These are phyloP conservation scores for Xestia ashworthii DNA, from an alignment of 2,888 invertebrate species.

Conservation along the genomic window DNA sequence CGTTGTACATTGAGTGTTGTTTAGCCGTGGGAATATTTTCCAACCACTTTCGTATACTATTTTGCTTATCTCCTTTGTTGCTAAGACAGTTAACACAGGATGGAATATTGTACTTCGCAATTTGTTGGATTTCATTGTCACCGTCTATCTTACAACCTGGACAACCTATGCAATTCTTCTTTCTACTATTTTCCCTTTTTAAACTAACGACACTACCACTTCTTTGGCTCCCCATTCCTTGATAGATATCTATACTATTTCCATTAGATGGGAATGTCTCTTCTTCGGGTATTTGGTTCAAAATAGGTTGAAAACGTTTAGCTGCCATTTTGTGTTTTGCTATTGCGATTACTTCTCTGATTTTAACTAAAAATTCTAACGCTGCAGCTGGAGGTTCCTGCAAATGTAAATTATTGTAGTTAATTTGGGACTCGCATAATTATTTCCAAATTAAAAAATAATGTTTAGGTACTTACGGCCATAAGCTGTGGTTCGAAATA, in stretches of 20 bases:
- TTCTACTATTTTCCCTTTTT: conserved; percentile 91
- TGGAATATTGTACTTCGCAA: conserved; percentile 84
- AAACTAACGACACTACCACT: conserved; percentile 90
- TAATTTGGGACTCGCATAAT: conserved; percentile 1
- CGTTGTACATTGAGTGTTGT: conserved; percentile 75
- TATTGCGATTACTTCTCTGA: conserved; percentile 97
- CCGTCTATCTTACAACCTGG: conserved; percentile 91
- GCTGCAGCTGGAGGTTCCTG: conserved; percentile 97
- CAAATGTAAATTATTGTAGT: conserved; percentile 26
- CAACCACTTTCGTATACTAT: conserved; percentile 94
- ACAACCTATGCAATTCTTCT: conserved; percentile 92
- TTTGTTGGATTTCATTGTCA: conserved; percentile 78
- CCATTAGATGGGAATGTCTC: conserved; percentile 89
- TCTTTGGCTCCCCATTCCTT: conserved; percentile 88
- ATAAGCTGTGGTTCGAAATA: conserved; percentile 97
- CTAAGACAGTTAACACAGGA: conserved; percentile 90
- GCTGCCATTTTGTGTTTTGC: conserved; percentile 97
- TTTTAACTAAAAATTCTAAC: conserved; percentile 96
- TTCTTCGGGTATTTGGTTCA: conserved; percentile 96
- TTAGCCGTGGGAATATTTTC: conserved; percentile 92
- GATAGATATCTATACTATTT: conserved; percentile 87
- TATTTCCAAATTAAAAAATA: not conserved
- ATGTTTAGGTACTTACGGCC: conserved; percentile 91
- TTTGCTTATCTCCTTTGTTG: conserved; percentile 93
- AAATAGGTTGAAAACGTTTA: conserved; percentile 94